phyloP scores from a whole-genome alignment of 2,888 invertebrate species.

The Platerodrilus igneus region DNA sequence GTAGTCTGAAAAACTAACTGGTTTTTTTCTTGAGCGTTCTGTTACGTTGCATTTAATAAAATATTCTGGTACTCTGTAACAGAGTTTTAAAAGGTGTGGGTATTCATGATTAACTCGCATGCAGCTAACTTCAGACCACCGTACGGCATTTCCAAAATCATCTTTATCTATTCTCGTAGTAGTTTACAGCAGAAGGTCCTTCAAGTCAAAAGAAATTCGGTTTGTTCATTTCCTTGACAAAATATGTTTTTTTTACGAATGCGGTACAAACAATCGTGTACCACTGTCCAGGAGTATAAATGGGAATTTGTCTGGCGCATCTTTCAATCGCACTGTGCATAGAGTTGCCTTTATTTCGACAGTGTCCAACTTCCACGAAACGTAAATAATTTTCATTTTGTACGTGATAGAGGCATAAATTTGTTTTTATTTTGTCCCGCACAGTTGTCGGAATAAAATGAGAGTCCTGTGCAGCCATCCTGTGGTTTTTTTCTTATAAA shows the following conservation, averaged over 20 bases:
- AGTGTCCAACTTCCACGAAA: background rate
- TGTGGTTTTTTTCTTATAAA: too few species aligned
- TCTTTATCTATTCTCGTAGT: constrained; percentile 3
- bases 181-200: constrained; percentile 1
- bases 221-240: constrained; percentile 4
- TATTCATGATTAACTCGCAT: constrained; percentile 1
- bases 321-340: constrained; percentile 4
- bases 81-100: background rate
- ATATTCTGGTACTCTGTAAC: background rate
- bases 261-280: background rate
- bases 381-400: too few species aligned
- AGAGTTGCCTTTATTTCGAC: constrained; percentile 2
- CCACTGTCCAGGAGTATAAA: constrained; percentile 5
- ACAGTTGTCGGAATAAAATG: constrained; percentile 5
- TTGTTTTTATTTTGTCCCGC: constrained; percentile 5
- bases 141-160: background rate
- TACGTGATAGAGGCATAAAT: too few species aligned
- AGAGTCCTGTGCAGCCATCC: background rate
- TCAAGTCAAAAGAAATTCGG: constrained; percentile 3
- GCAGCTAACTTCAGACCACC: constrained; percentile 1
- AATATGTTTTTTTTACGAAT: constrained; percentile 1
- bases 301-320: constrained; percentile 1
- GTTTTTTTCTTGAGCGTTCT: background rate
- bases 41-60: background rate
- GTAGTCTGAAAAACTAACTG: background rate